Conservation (phyloP, 2,797 vertebrate species). For the Poecilia picta region DNA sequence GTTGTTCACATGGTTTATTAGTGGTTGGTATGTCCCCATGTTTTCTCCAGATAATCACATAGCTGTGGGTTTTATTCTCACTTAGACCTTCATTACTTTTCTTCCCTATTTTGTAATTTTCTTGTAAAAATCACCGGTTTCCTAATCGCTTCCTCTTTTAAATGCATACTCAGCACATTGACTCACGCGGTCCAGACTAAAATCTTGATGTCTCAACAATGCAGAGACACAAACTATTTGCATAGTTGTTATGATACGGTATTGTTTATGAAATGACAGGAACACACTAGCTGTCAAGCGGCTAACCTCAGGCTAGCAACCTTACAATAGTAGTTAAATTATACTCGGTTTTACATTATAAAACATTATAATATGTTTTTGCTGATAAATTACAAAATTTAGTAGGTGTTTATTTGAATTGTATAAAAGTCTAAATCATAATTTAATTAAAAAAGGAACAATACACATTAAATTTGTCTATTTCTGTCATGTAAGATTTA, state of each 20-base stretch:
- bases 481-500: not conserved
- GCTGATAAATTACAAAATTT: not conserved
- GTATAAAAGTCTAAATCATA: not conserved
- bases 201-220: conserved; percentile 9
- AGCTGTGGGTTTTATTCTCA: not conserved
- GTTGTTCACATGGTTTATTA: conserved; percentile 2
- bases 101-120: not conserved
- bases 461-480: not conserved
- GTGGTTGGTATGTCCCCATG: conserved; percentile 4
- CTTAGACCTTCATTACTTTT: not conserved
- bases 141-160: conserved; percentile 21
- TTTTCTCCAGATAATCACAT: not conserved
- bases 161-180: conserved; percentile 21
- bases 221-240: not conserved
- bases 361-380: not conserved
- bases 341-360: not conserved
- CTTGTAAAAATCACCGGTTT: not conserved
- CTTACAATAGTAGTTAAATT: not conserved
- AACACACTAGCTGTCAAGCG: not conserved
- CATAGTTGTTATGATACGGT: not conserved
- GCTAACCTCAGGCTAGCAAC: not conserved
- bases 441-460: not conserved
- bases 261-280: not conserved
- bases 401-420: not conserved
- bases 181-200: conserved; percentile 29